Conservation (phyloP, 2,888 invertebrate species). For the Rhingia rostrata region DNA sequence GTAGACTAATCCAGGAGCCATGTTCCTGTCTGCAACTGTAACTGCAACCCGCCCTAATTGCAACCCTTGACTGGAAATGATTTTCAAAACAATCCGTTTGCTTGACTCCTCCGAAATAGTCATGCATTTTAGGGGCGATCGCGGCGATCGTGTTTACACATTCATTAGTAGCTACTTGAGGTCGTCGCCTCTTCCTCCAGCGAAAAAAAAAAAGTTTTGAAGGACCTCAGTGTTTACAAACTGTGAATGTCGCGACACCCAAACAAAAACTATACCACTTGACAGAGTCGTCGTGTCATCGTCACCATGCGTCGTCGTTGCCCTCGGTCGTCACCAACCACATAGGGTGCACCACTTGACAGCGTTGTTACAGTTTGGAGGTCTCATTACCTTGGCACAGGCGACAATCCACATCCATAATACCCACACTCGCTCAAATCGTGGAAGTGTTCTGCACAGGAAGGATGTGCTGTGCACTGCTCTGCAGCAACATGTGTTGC, state of each 20-base stretch:
- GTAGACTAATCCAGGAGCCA: slow-evolving; percentile 58
- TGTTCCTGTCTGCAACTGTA: slow-evolving; percentile 44
- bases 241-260: slow-evolving; percentile 72
- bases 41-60: slow-evolving; percentile 30
- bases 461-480: slow-evolving; percentile 62
- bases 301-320: background rate
- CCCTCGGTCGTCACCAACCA: slow-evolving; percentile 46
- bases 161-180: slow-evolving; percentile 73
- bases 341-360: slow-evolving; percentile 70
- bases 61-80: slow-evolving; percentile 32
- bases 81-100: slow-evolving; percentile 60
- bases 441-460: slow-evolving; percentile 54
- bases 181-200: slow-evolving; percentile 60
- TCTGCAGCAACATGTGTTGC: slow-evolving; percentile 60
- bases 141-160: slow-evolving; percentile 69
- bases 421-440: background rate
- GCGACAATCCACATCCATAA: slow-evolving; percentile 29
- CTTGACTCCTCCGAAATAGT: background rate
- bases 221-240: slow-evolving; percentile 68
- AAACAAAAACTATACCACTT: slow-evolving; percentile 65
- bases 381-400: slow-evolving; percentile 59
- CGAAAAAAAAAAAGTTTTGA: slow-evolving; percentile 28
- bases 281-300: slow-evolving; percentile 53
- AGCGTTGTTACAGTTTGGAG: slow-evolving; percentile 60
- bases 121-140: slow-evolving; percentile 35